phyloP scores from a whole-genome alignment of 2,888 invertebrate species.

The Galeopsomyia nigrocyanea region DNA sequence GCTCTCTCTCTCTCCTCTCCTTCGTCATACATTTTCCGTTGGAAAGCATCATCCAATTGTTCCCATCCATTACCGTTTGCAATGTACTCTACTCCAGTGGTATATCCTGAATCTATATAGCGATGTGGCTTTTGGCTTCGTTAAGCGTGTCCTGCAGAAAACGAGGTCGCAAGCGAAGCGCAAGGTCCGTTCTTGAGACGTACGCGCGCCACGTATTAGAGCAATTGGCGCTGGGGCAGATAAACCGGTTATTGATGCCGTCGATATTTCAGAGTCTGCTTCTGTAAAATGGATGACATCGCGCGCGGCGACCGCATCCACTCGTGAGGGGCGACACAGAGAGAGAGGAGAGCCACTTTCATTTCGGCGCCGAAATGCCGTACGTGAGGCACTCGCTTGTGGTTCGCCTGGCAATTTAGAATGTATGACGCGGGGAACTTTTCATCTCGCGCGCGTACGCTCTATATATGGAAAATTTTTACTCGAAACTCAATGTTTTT shows the following conservation, averaged over 20 bases:
- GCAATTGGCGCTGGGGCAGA: slow-evolving; percentile 51
- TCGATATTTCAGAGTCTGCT: slow-evolving; percentile 62
- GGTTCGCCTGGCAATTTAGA: too few species aligned
- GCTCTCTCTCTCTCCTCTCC: not conserved
- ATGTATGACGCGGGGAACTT: too few species aligned
- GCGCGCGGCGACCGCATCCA: slow-evolving; percentile 43
- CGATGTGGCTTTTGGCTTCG: too few species aligned
- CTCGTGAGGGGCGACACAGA: slow-evolving; percentile 45
- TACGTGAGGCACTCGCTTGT: slow-evolving; percentile 13
- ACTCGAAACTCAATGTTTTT: too few species aligned
- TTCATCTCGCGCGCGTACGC: too few species aligned
- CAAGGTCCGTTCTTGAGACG: not conserved
- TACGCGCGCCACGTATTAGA: slow-evolving; percentile 20
- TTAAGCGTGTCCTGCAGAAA: not conserved
- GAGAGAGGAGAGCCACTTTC: slow-evolving; percentile 38
- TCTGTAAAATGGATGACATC: slow-evolving; percentile 59
- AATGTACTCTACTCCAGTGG: not conserved
- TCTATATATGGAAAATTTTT: too few species aligned
- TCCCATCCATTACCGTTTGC: slow-evolving; percentile 7
- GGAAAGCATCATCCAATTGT: slow-evolving; percentile 15
- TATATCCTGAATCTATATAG: not conserved
- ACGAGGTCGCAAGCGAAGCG: slow-evolving; percentile 8
- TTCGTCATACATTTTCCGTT: not conserved
- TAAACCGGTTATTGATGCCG: slow-evolving; percentile 66
- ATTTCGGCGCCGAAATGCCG: slow-evolving; percentile 47